Base-by-base conservation (phyloP, 2,888 invertebrate species). In the Oxycera nigricornis region DNA sequence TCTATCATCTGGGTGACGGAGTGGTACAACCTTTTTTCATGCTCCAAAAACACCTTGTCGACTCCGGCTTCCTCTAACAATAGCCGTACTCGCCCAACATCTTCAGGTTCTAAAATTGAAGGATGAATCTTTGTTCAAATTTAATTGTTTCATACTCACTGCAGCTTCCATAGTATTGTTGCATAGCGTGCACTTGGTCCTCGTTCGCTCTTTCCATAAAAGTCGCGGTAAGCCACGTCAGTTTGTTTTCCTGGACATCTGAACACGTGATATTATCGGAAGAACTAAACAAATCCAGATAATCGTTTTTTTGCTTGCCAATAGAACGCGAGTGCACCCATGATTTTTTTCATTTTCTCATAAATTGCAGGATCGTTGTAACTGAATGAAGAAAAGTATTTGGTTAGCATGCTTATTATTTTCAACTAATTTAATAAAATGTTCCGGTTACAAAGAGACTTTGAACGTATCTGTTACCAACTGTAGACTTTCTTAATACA, bases 1-100 rank as follows among this genome's bases (percentile, higher is more conserved):
- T 39, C 17, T 6, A 50, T 50, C 9, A 50, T 50, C 7, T 17
- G 11, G 6, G 11, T 50, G 17, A 50, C 17, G 6, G 6, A 6
- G 11, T 50, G n/a, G 50, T 50, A 50, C 6, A 17, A 50, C 17
- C 17, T 17, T 17, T 17, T 50, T 50, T 50, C 50, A 17, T 50
- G 50, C 17, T 50, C 50, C 9, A 14, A 6, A 14, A 14, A n/a
- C 50, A 50, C 6, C 17, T 14, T n/a, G 17, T 50, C 50, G 17
- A 96, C 83, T 76, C 91, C 91, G 1, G 95, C 84, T 77, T 93
- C 92, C 80, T 91, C 90, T 80, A 94, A 96, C 0, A 96, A 85
- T 76, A 90, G 88, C 81, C 91, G 93, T 50, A 96, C 89, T 76
- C 87, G 88, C 62, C 88, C 87, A 3, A 92, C 88, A 77, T 92